Base-by-base conservation (phyloP, 2,113 vertebrate species). In the Cacatua alba region DNA sequence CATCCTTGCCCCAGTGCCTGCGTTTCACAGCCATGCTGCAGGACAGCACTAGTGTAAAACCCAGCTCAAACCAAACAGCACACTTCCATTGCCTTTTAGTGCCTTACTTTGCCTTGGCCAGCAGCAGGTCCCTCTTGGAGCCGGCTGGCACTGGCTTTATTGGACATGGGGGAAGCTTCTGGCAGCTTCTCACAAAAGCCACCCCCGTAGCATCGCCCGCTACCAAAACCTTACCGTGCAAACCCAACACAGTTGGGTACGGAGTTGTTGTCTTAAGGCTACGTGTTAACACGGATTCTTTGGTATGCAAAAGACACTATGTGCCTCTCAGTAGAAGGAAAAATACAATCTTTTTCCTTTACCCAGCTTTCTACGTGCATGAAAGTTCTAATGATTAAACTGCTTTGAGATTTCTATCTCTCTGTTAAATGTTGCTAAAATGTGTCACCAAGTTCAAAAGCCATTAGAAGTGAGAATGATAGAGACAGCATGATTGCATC, bases 221-320 rank as follows among this genome's bases (percentile, higher is more conserved):
- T 39, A 62, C 35, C 35, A 63, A 39, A 63, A 63, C 17, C 25
- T 13, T 39, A 26, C 7, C 35, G 39, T 25, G 35, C 60, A 39
- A 63, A 63, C 60, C 24, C 35, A 39, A 63, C 25, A 39, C 5
- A 63, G 21, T 33, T 0, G 1, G 17, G 41, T 79, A 33, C 37
- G 13, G 21, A 83, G n/a, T 0, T 62, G 18, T 8, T 8, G 3
- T 31, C 23, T 24, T 11, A 15, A 55, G 62, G 48, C 37, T 53
- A 18, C 35, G 39, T 0, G 0, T 49, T n/a, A 74, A 46, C 29
- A 11, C 0, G 11, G 55, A 53, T 67, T 63, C 90, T 35, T 35
- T 35, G 10, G 3, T 60, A 86, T 39, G 62, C 43, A 64, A 28
- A 52, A 86, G 25, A 49, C 6, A 37, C 18, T 1, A 3, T 0